These are phyloP conservation scores for Xiphophorus maculatus DNA, from an alignment of 2,113 vertebrate genomes.

Conservation along the genomic window DNA sequence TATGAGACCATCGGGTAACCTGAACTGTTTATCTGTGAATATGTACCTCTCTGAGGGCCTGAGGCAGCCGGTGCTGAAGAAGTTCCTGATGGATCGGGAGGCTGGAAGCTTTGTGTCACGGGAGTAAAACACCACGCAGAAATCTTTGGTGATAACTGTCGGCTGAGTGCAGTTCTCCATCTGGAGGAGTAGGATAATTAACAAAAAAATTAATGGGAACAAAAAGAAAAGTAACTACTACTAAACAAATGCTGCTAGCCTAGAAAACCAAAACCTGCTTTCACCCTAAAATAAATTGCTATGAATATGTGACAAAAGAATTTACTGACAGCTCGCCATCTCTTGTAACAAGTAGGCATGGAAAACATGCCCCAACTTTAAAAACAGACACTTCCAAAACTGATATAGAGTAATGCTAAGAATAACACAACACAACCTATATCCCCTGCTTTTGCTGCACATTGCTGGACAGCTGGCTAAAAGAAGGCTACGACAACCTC, in stretches of 20 bases:
- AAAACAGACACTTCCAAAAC: no score
- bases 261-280: neutral
- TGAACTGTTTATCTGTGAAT: constrained; percentile 1
- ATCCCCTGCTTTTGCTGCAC: no score
- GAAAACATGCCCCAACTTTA: neutral
- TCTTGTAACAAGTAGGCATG: no score
- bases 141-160: constrained; percentile 95
- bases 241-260: neutral
- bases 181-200: constrained; percentile 64
- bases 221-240: neutral
- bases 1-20: neutral
- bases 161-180: constrained; percentile 98
- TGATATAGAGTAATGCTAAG: no score
- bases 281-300: neutral
- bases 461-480: no score
- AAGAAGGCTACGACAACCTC: no score
- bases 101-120: constrained; percentile 93
- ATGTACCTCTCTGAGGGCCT: constrained; percentile 90
- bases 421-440: no score
- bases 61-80: constrained; percentile 93
- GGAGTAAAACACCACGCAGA: constrained; percentile 98
- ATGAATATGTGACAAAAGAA: no score
- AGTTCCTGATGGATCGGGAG: constrained; percentile 94
- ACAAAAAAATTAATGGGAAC: neutral
- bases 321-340: neutral